These are phyloP conservation scores for Calameuta pallipes DNA, from an alignment of 2,888 invertebrate species.

Conservation along the genomic window DNA sequence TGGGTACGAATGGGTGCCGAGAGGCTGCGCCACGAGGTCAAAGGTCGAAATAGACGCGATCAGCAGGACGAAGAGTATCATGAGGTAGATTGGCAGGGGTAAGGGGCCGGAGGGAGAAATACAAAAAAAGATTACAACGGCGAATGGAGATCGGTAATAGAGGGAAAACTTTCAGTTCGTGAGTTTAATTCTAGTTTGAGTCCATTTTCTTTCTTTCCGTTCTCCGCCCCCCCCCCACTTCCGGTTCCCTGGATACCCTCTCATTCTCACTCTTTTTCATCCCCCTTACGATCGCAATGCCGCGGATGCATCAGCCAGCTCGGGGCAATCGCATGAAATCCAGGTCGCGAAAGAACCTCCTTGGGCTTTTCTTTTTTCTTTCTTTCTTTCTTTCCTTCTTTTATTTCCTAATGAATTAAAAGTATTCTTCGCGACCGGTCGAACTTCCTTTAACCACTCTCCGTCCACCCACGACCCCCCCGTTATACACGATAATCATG, in stretches of 20 bases:
- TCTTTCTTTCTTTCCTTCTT: not conserved
- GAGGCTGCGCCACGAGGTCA: too few relatives aligned
- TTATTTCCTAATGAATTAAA: slow-evolving; percentile 32
- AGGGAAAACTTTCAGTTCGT: not conserved
- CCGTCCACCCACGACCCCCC: not conserved
- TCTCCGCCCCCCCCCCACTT: not conserved
- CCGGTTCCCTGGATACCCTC: not conserved
- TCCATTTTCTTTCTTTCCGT: not conserved
- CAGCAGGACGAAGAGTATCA: not conserved
- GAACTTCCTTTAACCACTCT: not conserved
- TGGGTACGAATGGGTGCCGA: not conserved
- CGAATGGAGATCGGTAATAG: not conserved
- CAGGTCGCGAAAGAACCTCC: not conserved
- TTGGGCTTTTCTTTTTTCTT: not conserved
- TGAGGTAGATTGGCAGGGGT: not conserved
- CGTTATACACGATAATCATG: slow-evolving; percentile 32
- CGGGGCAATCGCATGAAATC: slow-evolving; percentile 35
- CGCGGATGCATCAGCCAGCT: not conserved
- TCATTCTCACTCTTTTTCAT: not conserved
- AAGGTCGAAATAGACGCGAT: not conserved
- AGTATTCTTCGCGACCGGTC: not conserved
- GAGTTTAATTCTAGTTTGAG: slow-evolving; percentile 2
- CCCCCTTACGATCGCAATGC: not conserved
- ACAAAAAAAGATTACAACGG: not conserved
- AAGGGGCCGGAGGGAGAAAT: not conserved